Conservation (phyloP, 1,140 invertebrate genomes). For the Lordiphosa mommai region DNA sequence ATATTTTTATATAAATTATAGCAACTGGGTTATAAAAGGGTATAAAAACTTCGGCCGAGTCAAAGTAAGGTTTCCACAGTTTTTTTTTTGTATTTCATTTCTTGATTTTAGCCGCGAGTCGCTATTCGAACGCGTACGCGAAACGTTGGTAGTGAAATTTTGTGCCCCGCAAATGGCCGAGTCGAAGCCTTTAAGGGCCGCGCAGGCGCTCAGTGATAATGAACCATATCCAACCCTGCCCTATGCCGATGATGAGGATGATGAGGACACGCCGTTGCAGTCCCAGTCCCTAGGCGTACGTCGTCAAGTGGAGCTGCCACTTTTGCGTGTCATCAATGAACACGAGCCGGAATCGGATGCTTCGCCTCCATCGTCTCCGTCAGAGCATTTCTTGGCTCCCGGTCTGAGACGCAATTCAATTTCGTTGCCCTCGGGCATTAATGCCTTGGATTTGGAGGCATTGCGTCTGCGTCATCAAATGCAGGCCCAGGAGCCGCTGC, state of each 20-base stretch:
- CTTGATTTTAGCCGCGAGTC: constrained; percentile 8
- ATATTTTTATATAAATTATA: no score
- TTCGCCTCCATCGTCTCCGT: constrained; percentile 1
- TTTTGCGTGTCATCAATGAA: constrained; percentile 37
- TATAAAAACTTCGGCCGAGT: no score
- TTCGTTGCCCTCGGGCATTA: constrained; percentile 70
- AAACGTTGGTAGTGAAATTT: constrained; percentile 14
- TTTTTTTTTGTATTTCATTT: neutral
- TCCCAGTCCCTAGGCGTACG: constrained; percentile 30
- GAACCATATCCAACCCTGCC: constrained; percentile 30
- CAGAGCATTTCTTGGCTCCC: constrained; percentile 32
- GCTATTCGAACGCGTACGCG: neutral
- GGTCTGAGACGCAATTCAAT: constrained; percentile 69
- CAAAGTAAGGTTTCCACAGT: no score
- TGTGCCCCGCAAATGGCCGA: neutral
- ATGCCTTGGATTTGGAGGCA: constrained; percentile 65
- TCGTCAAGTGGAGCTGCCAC: constrained; percentile 45
- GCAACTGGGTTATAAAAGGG: no score
- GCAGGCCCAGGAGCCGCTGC: constrained; percentile 64
- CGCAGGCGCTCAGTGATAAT: constrained; percentile 48
- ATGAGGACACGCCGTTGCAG: neutral
- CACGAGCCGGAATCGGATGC: neutral
- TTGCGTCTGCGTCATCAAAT: constrained; percentile 65
- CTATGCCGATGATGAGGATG: constrained; percentile 25
- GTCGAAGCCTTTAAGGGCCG: constrained; percentile 17